phyloP scores from a whole-genome alignment of 2,797 vertebrate species.

The Anniella stebbinsi region DNA sequence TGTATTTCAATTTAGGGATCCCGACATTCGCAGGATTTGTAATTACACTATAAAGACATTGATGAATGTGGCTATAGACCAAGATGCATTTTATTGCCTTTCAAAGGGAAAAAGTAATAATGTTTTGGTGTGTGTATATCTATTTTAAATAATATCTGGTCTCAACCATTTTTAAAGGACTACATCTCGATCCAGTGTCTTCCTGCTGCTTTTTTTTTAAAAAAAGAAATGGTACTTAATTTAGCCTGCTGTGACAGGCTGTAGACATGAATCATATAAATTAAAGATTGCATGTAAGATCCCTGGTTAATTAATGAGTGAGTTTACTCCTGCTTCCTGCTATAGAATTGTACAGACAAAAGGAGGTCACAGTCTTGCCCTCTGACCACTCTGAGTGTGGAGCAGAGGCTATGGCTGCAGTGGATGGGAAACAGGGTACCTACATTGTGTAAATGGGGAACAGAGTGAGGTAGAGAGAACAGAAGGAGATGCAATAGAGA shows the following conservation, averaged over 20 bases:
- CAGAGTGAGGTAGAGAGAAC: not conserved
- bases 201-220: not conserved
- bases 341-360: not conserved
- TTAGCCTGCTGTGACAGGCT: not conserved
- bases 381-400: not conserved
- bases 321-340: constrained; percentile 13
- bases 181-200: constrained; percentile 16
- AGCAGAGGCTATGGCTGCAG: no score
- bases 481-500: not conserved
- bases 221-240: not conserved
- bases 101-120: constrained; percentile 43
- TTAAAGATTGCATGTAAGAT: constrained; percentile 28
- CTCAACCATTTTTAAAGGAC: constrained; percentile 4
- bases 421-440: not conserved
- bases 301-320: not conserved
- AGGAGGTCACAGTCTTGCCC: not conserved
- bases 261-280: not conserved
- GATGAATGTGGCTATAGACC: constrained; percentile 41
- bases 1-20: constrained; percentile 64
- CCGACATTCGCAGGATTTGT: constrained; percentile 44
- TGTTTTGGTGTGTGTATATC: constrained; percentile 23
- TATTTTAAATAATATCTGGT: constrained; percentile 25
- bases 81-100: constrained; percentile 46
- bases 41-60: constrained; percentile 63
- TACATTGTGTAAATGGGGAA: not conserved